phyloP scores from a whole-genome alignment of 2,888 invertebrate genomes.

The Cryptocheilus praepositus region DNA sequence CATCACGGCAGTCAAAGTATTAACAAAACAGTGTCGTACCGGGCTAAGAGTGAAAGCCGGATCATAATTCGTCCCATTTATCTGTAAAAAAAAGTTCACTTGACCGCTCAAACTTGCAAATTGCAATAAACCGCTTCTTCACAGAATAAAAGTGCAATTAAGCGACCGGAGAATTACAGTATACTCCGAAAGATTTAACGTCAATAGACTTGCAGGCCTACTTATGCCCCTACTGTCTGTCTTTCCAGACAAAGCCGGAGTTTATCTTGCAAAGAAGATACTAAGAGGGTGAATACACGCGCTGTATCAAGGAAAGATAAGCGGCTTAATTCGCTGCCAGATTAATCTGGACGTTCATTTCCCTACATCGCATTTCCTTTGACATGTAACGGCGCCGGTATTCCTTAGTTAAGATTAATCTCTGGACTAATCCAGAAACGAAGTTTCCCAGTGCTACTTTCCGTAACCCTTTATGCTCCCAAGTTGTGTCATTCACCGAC shows the following conservation, averaged over 20 bases:
- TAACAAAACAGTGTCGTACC: constrained; percentile 25
- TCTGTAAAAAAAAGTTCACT: neutral
- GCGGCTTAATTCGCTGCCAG: constrained; percentile 57
- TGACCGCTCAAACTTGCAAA: neutral
- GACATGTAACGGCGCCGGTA: constrained; percentile 46
- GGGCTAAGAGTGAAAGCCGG: no score
- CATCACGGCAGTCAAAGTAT: no score
- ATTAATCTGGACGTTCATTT: constrained; percentile 56
- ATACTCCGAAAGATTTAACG: neutral
- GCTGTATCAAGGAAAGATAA: constrained; percentile 50
- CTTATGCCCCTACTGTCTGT: no score
- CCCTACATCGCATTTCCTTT: constrained; percentile 47
- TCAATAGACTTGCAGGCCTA: neutral
- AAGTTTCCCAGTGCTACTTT: constrained; percentile 42
- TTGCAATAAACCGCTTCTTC: no score
- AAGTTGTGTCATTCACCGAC: constrained; percentile 11
- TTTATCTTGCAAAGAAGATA: constrained; percentile 37
- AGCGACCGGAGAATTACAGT: no score
- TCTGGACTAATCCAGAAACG: constrained; percentile 52
- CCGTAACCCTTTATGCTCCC: neutral
- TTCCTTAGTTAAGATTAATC: constrained; percentile 47
- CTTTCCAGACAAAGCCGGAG: constrained; percentile 17
- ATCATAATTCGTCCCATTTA: no score
- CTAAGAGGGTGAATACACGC: constrained; percentile 35
- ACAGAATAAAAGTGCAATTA: no score